Evolutionary conservation across 1,140 invertebrate species (phyloP).

Genomic region (Euschistus heros): DNA sequence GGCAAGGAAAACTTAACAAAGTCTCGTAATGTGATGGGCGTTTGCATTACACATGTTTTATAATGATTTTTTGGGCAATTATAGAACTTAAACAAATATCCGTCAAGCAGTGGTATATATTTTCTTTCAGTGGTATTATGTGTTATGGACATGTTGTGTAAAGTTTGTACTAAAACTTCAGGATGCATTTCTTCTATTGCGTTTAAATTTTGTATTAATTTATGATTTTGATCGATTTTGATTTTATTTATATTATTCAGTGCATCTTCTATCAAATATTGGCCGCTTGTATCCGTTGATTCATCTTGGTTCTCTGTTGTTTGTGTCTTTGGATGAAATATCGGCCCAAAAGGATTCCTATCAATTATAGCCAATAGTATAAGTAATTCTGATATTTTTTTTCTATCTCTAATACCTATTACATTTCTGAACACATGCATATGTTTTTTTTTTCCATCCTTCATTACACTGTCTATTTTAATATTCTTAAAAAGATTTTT

Average conservation of each 20-base stretch:
- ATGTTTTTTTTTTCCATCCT: background rate
- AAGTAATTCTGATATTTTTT: background rate
- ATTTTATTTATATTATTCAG: background rate
- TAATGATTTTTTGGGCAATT: background rate
- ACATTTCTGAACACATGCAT: background rate
- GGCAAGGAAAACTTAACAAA: conserved; percentile 3
- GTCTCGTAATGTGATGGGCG: background rate
- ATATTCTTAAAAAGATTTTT: background rate
- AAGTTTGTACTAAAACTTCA: background rate
- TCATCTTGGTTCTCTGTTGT: background rate
- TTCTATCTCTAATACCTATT: background rate
- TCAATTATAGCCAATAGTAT: background rate
- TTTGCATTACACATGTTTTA: conserved; percentile 6
- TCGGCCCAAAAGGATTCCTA: background rate
- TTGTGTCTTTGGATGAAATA: no score
- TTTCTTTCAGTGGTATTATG: background rate
- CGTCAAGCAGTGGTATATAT: background rate
- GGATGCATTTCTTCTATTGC: background rate
- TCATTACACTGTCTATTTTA: background rate
- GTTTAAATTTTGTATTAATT: background rate
- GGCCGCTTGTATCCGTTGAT: background rate
- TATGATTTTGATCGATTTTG: background rate
- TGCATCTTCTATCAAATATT: background rate
- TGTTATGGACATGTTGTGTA: background rate
- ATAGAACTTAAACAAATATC: background rate